phyloP scores from a whole-genome alignment of 2,113 vertebrate genomes.

The Cariama cristata region DNA sequence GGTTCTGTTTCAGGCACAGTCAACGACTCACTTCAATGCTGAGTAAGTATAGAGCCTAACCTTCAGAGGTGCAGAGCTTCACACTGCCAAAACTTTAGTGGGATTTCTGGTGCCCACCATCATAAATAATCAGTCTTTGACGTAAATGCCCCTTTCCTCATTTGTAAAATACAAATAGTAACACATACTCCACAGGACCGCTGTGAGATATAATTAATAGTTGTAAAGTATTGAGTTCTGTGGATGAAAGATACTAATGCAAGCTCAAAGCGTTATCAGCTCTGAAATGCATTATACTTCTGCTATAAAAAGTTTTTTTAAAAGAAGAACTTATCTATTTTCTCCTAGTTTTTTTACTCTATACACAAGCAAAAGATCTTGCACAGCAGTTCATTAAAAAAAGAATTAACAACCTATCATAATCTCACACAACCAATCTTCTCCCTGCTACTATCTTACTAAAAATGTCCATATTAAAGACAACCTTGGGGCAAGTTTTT shows the following conservation, averaged over 20 bases:
- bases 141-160: neutral
- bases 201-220: neutral
- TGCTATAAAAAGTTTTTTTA: neutral
- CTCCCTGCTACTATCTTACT: constrained; percentile 20
- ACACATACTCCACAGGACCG: neutral
- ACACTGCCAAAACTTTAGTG: neutral
- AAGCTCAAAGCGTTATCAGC: neutral
- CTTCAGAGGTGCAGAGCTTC: neutral
- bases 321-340: neutral
- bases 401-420: constrained; percentile 24
- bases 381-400: constrained; percentile 29
- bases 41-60: neutral
- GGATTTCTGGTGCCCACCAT: neutral
- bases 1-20: neutral
- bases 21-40: neutral
- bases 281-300: neutral
- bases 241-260: neutral
- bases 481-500: constrained; percentile 44
- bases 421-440: constrained; percentile 33
- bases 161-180: neutral
- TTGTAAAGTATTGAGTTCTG: neutral
- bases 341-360: neutral
- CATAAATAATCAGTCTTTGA: neutral
- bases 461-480: constrained; percentile 54
- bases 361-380: constrained; percentile 9